phyloP scores from a whole-genome alignment of 1,140 invertebrate genomes.

The Pectinophora gossypiella region DNA sequence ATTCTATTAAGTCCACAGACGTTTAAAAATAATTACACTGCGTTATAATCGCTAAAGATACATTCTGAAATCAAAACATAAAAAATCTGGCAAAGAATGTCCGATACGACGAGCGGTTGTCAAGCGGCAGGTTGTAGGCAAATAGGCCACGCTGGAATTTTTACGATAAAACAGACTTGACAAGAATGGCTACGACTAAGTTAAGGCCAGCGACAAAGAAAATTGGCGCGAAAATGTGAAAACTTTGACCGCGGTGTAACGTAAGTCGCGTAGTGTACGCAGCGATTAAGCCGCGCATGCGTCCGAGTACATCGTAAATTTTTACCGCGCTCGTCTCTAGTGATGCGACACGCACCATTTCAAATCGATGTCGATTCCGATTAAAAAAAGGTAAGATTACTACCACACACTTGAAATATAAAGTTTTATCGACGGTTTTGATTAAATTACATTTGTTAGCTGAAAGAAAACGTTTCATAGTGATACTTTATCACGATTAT shows the following conservation, averaged over 20 bases:
- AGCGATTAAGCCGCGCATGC: conserved; percentile 39
- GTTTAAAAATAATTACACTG: too few relatives aligned
- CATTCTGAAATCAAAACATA: too few relatives aligned
- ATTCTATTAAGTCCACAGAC: too few relatives aligned
- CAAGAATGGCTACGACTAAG: not conserved
- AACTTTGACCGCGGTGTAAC: conserved; percentile 24
- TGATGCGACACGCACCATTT: conserved; percentile 20
- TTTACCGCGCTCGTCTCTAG: conserved; percentile 24
- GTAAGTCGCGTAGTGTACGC: conserved; percentile 12
- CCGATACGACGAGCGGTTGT: too few relatives aligned
- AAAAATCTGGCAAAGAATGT: not conserved
- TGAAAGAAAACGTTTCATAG: not conserved
- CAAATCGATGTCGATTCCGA: conserved; percentile 13
- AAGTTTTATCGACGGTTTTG: not conserved
- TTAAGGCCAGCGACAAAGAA: conserved; percentile 7
- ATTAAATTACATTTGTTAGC: not conserved
- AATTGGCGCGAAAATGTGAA: conserved; percentile 50
- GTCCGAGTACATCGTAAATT: conserved; percentile 35
- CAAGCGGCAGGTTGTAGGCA: not conserved
- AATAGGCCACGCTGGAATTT: not conserved
- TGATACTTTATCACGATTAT: conserved; percentile 24
- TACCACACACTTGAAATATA: not conserved
- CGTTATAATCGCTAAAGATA: too few relatives aligned
- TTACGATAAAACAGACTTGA: not conserved
- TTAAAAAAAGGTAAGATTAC: not conserved